Base-by-base conservation (phyloP, 2,888 invertebrate species). In the Hofmannophila pseudospretella region DNA sequence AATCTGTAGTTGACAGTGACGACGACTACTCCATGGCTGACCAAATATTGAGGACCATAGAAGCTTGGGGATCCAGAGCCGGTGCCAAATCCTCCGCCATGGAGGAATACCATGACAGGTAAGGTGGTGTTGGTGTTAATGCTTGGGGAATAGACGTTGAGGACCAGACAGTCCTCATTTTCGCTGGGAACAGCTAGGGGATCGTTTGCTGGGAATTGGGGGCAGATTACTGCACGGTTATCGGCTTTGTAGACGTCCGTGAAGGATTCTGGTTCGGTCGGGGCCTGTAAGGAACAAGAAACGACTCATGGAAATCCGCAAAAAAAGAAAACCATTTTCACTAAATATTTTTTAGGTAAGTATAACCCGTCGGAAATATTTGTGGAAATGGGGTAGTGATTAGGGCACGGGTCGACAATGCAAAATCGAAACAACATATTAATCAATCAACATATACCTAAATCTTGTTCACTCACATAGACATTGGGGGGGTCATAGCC, bases 1-100 rank as follows among this genome's bases (percentile, higher is more conserved):
- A 88, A 47, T 35, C 89, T 74, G 32, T 88, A 89, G 47, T 89
- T 89, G 0, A 89, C 45, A 0, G 88, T 82, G 0, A 89, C 81
- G 0, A 89, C 58, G 0, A 89, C 60, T 0, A 85, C 67, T 0
- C 70, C 76, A 25, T 86, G 78, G 11, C 67, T 72, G 16, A 84
- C 56, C 1, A 89, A 58, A 36, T 84, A 87, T 39, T 88, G 77
- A 0, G 89, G 86, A 0, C 88, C 87, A 40, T 77, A 77, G 43
- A 82, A 75, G 16, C 54, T 55, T 0, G 82, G 69, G 0, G 79
- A 79, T 0, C 84, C 80, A 1, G 80, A 75, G 0, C 89, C 88
- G 0, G 69, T 54, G 0, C 80, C 79, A 26, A 86, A 89, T 3
- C 74, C 85, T 1, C 89, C 89, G 0, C 88, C 88, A 13, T 89